phyloP scores from a whole-genome alignment of 2,888 invertebrate genomes.

The Nomada hirtipes region DNA sequence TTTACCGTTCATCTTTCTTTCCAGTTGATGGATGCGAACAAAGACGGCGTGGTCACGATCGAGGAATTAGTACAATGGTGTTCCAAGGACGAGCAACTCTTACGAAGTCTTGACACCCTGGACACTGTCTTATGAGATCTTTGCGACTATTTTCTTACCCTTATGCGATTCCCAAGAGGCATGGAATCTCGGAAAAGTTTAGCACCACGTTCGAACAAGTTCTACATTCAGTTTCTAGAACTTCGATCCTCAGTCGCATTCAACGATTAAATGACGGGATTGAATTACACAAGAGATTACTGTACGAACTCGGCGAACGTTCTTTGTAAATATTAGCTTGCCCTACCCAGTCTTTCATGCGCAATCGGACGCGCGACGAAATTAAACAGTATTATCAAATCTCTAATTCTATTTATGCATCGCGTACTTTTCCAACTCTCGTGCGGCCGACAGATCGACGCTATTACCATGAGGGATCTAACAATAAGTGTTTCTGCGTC shows the following conservation, averaged over 20 bases:
- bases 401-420: slow-evolving; percentile 19
- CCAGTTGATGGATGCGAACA: slow-evolving; percentile 92
- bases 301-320: slow-evolving; percentile 52
- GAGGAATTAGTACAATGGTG: slow-evolving; percentile 93
- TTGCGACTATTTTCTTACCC: slow-evolving; percentile 30
- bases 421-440: not conserved
- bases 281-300: not conserved
- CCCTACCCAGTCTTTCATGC: slow-evolving; percentile 79
- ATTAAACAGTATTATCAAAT: slow-evolving; percentile 46
- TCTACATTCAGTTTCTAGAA: slow-evolving; percentile 11
- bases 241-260: not conserved
- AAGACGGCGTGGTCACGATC: slow-evolving; percentile 92
- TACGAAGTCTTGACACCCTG: slow-evolving; percentile 89
- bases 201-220: slow-evolving; percentile 32
- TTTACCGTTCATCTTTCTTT: slow-evolving; percentile 53
- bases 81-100: slow-evolving; percentile 89
- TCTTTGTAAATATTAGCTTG: slow-evolving; percentile 78
- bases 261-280: not conserved
- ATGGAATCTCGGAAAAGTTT: slow-evolving; percentile 1
- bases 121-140: slow-evolving; percentile 90
- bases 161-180: slow-evolving; percentile 14
- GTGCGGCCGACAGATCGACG: not conserved
- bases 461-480: not conserved
- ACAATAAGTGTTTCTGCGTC: not conserved
- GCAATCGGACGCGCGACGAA: slow-evolving; percentile 44